A percentile compares a stretch with the other conserved stretches of the same genome.
Evolutionary conservation across 2,888 invertebrate species (phyloP).

Genomic region (Lithosia quadra): DNA sequence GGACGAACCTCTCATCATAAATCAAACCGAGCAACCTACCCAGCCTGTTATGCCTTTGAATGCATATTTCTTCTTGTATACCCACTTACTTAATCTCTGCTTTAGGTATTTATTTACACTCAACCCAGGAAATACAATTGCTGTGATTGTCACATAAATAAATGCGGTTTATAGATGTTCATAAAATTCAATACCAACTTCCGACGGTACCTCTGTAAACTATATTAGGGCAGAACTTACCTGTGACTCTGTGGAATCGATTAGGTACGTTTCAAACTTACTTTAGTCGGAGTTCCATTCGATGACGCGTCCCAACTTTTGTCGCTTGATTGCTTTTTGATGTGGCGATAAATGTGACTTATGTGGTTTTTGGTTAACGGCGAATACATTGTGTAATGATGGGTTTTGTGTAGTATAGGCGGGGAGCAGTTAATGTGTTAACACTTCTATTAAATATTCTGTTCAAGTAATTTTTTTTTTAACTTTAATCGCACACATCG

Average conservation of each 20-base stretch:
- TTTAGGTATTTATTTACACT: conserved; percentile 41
- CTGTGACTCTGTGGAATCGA: conserved; percentile 71
- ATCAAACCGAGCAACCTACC: conserved; percentile 7
- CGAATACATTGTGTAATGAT: conserved; percentile 76
- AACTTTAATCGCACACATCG: not conserved
- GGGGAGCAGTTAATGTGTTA: conserved; percentile 76
- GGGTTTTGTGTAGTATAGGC: conserved; percentile 77
- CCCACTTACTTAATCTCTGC: conserved; percentile 30
- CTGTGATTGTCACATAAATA: conserved; percentile 51
- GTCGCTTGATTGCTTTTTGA: conserved; percentile 86
- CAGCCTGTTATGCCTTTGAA: conserved; percentile 4
- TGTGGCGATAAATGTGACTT: conserved; percentile 86
- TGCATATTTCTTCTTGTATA: conserved; percentile 18
- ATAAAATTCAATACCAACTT: conserved; percentile 58
- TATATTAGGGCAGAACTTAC: conserved; percentile 67
- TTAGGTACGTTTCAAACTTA: conserved; percentile 75
- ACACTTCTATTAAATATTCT: conserved; percentile 68
- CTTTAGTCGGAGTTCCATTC: conserved; percentile 66
- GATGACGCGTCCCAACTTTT: conserved; percentile 78
- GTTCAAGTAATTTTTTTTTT: not conserved
- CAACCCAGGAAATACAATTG: conserved; percentile 43
- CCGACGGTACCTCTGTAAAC: conserved; percentile 64
- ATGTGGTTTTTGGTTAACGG: conserved; percentile 79
- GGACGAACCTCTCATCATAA: conserved; percentile 1
- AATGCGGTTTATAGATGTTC: conserved; percentile 58